Evolutionary conservation across 2,888 invertebrate genomes (phyloP), one percentile per base, ranked within the genome.

Genomic region (Aphidius colemani): DNA sequence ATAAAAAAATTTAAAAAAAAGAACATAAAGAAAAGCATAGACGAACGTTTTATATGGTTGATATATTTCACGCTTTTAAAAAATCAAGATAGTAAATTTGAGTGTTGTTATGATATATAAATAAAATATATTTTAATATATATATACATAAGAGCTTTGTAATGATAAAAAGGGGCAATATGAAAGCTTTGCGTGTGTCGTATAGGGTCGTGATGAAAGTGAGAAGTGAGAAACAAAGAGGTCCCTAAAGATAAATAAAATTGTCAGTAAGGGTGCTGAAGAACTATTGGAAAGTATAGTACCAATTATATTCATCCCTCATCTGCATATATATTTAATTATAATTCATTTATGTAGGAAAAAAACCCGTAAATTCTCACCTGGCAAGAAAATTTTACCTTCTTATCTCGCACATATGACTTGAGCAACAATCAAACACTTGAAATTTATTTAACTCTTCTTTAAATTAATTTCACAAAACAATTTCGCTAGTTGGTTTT

Each of bases 171-270:
- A 18, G n/a, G 30, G 45, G 45, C 57, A 48, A 13, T 48, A 11
- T 48, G 13, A 57, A 45, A 39, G 43, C 43, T 44, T 55, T 11
- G 55, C 43, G 57, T 45, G 51, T 51, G 30, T 39, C 45, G 9
- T 53, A 18, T 39, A 48, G 55, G 53, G 41, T 53, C 30, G 30
- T 48, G 61, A 53, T 40, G 53, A 46, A 45, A 44, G 56, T 56
- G 44, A 41, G 48, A 45, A 44, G 56, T 56, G 44, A 41, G 48
- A 49, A 43, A 49, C 49, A 61, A 61, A 61, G 56, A 49, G 49
- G 56, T 61, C 61, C 50, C 61, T 61, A 18, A 11, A 61, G 61
- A 61, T 61, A 61, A 61, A 61, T 61, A 61, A 56, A 61, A 61
- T 57, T 46, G 46, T 53, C 8, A 40, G 53, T 40, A 53, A 53